Evolutionary conservation across 2,888 invertebrate genomes (phyloP).

Genomic region (Ephialtes manifestator): DNA sequence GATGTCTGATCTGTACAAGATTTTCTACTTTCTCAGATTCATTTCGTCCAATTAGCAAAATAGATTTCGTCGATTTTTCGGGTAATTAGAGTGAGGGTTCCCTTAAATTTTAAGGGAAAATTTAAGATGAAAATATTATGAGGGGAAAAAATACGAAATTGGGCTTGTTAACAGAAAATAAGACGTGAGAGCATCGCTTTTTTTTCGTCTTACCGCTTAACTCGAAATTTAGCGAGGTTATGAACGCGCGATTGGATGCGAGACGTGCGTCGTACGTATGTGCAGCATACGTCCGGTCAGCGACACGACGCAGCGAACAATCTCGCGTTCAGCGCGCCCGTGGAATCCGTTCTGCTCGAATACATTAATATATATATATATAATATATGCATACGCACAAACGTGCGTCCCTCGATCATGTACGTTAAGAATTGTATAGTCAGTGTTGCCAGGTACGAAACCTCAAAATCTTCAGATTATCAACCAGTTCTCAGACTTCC

Average conservation of each 20-base stretch:
- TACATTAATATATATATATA: background rate
- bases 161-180: too few relatives aligned
- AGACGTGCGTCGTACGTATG: constrained; percentile 52
- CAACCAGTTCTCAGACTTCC: too few relatives aligned
- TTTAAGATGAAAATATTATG: too few relatives aligned
- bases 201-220: background rate
- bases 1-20: background rate
- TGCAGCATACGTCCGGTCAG: constrained; percentile 73
- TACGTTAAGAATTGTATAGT: background rate
- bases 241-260: constrained; percentile 34
- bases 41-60: too few relatives aligned
- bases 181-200: background rate
- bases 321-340: constrained; percentile 64
- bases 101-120: too few relatives aligned
- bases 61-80: background rate
- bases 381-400: background rate
- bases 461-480: too few relatives aligned
- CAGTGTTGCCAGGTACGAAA: too few relatives aligned
- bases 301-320: constrained; percentile 71
- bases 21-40: background rate
- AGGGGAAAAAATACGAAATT: too few relatives aligned
- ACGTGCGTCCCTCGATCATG: background rate
- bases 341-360: constrained; percentile 53
- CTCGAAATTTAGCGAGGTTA: constrained; percentile 42
- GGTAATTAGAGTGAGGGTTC: too few relatives aligned